Base-by-base conservation (phyloP, 2,113 vertebrate species). In the Toxostoma redivivum region DNA sequence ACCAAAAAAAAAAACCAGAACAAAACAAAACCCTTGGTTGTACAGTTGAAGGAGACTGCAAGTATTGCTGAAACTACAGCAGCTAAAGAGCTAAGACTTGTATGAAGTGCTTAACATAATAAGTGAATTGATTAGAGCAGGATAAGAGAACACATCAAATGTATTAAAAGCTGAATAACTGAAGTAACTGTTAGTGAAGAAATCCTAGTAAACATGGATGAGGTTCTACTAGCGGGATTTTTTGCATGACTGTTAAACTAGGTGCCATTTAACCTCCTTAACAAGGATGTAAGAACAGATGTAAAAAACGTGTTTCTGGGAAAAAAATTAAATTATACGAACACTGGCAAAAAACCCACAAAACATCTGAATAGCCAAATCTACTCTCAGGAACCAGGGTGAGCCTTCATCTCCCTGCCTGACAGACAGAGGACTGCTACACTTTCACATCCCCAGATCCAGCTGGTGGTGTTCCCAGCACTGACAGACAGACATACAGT, bases 401-500 rank as follows among this genome's bases (percentile, higher is more conserved):
- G 18, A 42, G 31, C 27, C 9, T 22, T 58, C 8, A 47, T 62
- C 31, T 70, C 40, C 21, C 33, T 45, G n/a, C 31, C 27, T 50
- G 12, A 80, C 7, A 48, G 38, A 33, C 15, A 48, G 3, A 58
- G 22, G 28, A 11, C 24, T 71, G 15, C 65, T 82, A 23, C 17
- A 62, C 35, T 20, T 61, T 37, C 15, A 12, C 1, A 1, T 30
- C 4, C 19, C n/a, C 45, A 77, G 11, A 67, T 44, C 24, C 50
- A 74, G 47, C 40, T n/a, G 17, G 10, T 23, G 24, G 37, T 13
- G 15, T 15, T 80, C 38, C 38, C 44, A 72, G 15, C 6, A 53
- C 19, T 11, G 25, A 13, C 27, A 65, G 42, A 23, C 48, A 35
- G 57, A 47, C 10, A 67, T 1, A n/a, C 2, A 47, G 0, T 1